Base-by-base conservation (phyloP, 2,797 vertebrate genomes). In the Pyrocephalus nanus region DNA sequence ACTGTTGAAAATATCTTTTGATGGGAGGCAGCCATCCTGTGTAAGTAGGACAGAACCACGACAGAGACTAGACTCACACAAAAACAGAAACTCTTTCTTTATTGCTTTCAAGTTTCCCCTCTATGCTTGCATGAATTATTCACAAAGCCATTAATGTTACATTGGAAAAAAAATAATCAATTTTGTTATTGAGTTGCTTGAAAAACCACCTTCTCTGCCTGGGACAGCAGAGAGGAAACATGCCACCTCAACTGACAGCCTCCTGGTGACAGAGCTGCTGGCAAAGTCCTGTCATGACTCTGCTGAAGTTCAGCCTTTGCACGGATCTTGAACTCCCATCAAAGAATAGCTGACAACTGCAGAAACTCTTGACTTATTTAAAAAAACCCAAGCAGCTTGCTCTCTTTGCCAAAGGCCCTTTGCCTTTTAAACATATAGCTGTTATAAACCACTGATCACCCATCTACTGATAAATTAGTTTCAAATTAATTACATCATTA, bases 331-430 rank as follows among this genome's bases (percentile, higher is more conserved):
- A 21, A 55, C 57, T 83, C 47, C 54, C 40, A 61, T 76, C 79
- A 73, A 71, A 79, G 15, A 78, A 30, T 5, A 92, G 72, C 23
- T 73, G 85, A 58, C 62, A 55, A 58, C 71, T 83, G 86, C 53
- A 95, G 45, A 92, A 92, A 22, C 50, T 93, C 42, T 73, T 92
- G 91, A 92, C 87, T 94, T 93, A 64, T 20, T 69, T 8, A 25
- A 66, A 90, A 70, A 38, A 42, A 22, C 38, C 4, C 25, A 67
- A 40, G 7, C 13, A 72, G 13, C 88, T 75, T 78, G 25, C 20
- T 75, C 2, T 93, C 66, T 75, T 22, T 84, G 82, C 64, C 89
- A 86, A 93, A 61, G 95, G 94, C 36, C 88, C 89, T 96, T 96
- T 96, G 88, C 67, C 43, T 91, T 95, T 45, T 65, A 74, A 75